Percentiles rank a stretch among this genome's conserved stretches.
These are phyloP conservation scores for Phymatocera aterrima DNA, from an alignment of 2,888 invertebrate genomes.

Conservation along the genomic window DNA sequence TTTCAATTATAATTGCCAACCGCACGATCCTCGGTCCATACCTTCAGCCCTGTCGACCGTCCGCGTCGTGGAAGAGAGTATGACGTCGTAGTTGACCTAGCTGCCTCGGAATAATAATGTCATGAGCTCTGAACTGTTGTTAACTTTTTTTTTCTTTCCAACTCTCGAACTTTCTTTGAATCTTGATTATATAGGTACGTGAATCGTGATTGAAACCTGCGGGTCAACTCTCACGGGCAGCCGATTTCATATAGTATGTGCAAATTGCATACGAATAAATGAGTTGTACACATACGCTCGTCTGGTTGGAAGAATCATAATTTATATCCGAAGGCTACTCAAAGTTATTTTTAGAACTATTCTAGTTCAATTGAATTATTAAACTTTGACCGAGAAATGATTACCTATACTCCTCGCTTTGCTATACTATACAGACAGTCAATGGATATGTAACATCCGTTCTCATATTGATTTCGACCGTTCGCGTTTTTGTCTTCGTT, in stretches of 20 bases:
- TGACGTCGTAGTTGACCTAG: conserved; percentile 57
- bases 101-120: conserved; percentile 20
- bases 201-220: not conserved
- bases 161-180: not conserved
- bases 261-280: not conserved
- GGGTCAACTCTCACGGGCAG: not conserved
- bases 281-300: not conserved
- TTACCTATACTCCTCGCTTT: not conserved
- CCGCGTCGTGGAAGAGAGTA: conserved; percentile 16
- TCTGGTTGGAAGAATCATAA: not conserved
- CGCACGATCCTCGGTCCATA: conserved; percentile 14
- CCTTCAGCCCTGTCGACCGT: not conserved
- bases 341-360: conserved; percentile 1
- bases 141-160: not conserved
- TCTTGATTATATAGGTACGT: not conserved
- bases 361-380: conserved; percentile 16
- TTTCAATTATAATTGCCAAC: conserved; percentile 44
- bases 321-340: not conserved
- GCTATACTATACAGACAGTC: not conserved
- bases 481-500: too few species aligned
- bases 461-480: not conserved
- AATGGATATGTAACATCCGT: not conserved
- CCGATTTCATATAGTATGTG: not conserved
- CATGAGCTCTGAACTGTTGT: not conserved
- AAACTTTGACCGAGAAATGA: conserved; percentile 24